These are phyloP conservation scores for Drosophila nannoptera DNA, from an alignment of 1,140 invertebrate species.

Conservation along the genomic window DNA sequence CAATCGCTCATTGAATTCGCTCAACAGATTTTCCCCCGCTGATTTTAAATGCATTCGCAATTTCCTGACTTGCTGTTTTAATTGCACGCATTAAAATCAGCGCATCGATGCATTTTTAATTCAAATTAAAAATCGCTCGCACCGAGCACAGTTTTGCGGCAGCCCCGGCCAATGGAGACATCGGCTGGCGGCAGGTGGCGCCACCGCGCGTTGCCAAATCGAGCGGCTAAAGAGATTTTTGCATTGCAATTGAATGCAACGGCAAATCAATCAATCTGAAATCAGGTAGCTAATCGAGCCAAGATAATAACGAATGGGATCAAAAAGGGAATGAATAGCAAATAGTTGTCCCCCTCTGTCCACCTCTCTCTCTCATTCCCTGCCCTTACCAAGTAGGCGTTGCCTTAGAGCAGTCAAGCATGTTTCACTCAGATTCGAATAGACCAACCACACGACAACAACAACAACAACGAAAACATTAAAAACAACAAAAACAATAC, in stretches of 20 bases:
- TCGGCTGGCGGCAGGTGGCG: slow-evolving; percentile 1
- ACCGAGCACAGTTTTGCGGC: not conserved
- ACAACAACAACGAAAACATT: slow-evolving; percentile 1
- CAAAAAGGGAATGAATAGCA: not conserved
- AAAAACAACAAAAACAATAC: too few relatives aligned
- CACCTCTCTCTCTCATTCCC: too few relatives aligned
- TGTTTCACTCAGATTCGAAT: too few relatives aligned
- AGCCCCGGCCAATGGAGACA: slow-evolving; percentile 1
- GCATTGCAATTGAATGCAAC: not conserved
- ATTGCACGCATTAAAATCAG: slow-evolving; percentile 72
- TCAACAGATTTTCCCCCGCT: slow-evolving; percentile 59
- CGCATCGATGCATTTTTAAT: slow-evolving; percentile 72
- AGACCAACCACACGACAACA: not conserved
- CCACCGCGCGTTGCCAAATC: slow-evolving; percentile 6
- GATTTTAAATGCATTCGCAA: slow-evolving; percentile 72
- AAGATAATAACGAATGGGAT: not conserved
- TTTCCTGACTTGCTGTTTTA: slow-evolving; percentile 74
- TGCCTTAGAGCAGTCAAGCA: not conserved
- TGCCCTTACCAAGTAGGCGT: too few relatives aligned
- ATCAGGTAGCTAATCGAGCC: not conserved
- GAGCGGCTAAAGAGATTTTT: slow-evolving; percentile 15
- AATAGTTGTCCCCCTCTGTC: too few relatives aligned
- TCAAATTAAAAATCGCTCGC: slow-evolving; percentile 66
- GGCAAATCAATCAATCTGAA: not conserved
- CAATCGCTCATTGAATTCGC: slow-evolving; percentile 71